Evolutionary conservation across 2,113 vertebrate genomes (phyloP), one percentile per base, ranked within the genome.

Genomic region (Eretmochelys imbricata): DNA sequence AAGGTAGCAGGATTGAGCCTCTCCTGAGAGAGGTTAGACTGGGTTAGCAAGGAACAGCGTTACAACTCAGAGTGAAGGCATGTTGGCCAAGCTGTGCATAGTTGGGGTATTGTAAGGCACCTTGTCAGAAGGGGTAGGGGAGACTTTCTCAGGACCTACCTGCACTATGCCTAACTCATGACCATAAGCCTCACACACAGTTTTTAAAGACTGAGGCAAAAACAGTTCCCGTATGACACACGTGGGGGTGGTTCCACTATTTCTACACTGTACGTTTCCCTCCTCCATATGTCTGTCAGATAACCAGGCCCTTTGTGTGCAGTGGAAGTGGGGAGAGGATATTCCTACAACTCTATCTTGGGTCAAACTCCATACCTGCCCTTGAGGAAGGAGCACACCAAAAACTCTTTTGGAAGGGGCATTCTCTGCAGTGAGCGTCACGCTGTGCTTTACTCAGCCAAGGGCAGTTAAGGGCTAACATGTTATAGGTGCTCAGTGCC

Each of bases 11-110:
- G 65, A 20, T 5, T 69, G 65, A 69, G 9, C 9, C 65, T 9
- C 31, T 11, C 9, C 48, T 38, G 12, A 16, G 29, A 54, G 69
- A 69, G 85, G 25, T 5, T 0, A 6, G 0, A 48, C 24, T 53
- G 6, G 9, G 13, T 35, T 7, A 6, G 38, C 53, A 82, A 50
- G 11, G 6, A 35, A 13, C 46, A 5, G 0, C 3, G n/a, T 29
- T 4, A 0, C 14, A 5, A 50, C 42, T 78, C 13, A 2, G 42
- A 24, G 24, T 46, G 59, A 0, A 10, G 48, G 78, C 51, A 88
- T 46, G 0, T 22, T 22, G 5, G 8, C n/a, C 29, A 1, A 3
- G 0, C 57, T 3, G 57, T 3, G 1, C 1, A 1, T 5, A 5
- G 42, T n/a, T 5, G 55, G 35, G 20, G 8, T 69, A 22, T 10